A percentile compares a stretch with the other conserved stretches of the same genome.
phyloP scores from a whole-genome alignment of 2,888 invertebrate genomes.

The Thymelicus sylvestris region DNA sequence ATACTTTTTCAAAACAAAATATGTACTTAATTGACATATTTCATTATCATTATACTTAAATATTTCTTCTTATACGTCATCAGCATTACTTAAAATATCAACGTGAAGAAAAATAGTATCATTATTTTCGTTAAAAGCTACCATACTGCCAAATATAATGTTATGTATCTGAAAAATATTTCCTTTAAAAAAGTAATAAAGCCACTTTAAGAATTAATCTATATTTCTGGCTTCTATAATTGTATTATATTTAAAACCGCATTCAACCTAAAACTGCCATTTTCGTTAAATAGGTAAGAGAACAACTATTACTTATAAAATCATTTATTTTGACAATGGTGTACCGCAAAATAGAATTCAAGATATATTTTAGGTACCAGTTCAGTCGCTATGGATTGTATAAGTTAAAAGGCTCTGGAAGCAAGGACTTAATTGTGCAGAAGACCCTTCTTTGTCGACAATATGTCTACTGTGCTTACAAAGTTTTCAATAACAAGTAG shows the following conservation, averaged over 20 bases:
- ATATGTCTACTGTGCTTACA: not conserved
- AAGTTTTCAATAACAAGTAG: not conserved
- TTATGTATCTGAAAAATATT: conserved; percentile 13
- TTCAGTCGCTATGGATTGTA: not conserved
- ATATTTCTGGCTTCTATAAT: conserved; percentile 10
- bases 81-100: conserved; percentile 7
- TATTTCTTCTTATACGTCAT: not conserved
- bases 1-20: not conserved
- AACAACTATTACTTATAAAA: conserved; percentile 13
- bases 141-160: conserved; percentile 28
- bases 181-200: conserved; percentile 10
- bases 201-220: not conserved
- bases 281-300: conserved; percentile 16
- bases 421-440: conserved; percentile 11
- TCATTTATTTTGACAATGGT: not conserved
- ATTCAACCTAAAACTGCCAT: conserved; percentile 29
- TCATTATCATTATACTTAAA: not conserved
- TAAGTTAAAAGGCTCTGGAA: conserved; percentile 3
- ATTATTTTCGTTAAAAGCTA: conserved; percentile 25
- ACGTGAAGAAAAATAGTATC: not conserved
- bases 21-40: no score
- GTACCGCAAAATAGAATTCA: not conserved
- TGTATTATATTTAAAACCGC: conserved; percentile 20
- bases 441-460: not conserved
- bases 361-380: not conserved